A percentile compares a stretch with the other conserved stretches of the same genome.
phyloP scores from a whole-genome alignment of 2,113 vertebrate species.

The Otis tarda region DNA sequence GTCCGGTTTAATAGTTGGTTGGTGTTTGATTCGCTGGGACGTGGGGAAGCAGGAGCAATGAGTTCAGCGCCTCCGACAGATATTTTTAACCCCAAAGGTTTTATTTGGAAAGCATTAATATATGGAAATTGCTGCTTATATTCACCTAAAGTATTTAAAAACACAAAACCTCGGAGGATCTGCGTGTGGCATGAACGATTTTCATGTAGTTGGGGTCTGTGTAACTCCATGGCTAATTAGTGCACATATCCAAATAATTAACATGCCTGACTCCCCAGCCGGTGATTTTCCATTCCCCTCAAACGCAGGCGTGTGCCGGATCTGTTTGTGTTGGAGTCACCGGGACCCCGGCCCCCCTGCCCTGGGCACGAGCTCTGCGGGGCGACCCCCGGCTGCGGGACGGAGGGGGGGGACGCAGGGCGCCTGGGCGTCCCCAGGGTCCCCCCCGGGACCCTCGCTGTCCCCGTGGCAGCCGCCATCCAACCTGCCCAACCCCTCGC shows the following conservation, averaged over 20 bases:
- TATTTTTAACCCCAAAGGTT: background rate
- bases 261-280: background rate
- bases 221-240: background rate
- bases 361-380: background rate
- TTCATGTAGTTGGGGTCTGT: background rate
- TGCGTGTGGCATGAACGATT: background rate
- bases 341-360: accelerated
- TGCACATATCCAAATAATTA: background rate
- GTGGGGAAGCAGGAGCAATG: background rate
- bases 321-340: background rate
- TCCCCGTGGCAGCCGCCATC: accelerated
- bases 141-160: background rate
- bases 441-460: background rate
- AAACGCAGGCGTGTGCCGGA: accelerated
- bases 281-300: background rate
- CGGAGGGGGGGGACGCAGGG: background rate
- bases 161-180: background rate
- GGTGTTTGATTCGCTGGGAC: background rate
- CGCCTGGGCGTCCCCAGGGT: background rate
- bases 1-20: background rate
- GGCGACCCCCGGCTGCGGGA: background rate
- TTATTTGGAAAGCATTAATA: background rate
- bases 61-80: background rate
- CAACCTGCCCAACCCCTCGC: background rate
- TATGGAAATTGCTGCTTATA: background rate